A percentile compares a stretch with the other conserved stretches of the same genome.
These are phyloP conservation scores for Chaenodraco wilsoni DNA, from an alignment of 2,797 vertebrate genomes.

Conservation along the genomic window DNA sequence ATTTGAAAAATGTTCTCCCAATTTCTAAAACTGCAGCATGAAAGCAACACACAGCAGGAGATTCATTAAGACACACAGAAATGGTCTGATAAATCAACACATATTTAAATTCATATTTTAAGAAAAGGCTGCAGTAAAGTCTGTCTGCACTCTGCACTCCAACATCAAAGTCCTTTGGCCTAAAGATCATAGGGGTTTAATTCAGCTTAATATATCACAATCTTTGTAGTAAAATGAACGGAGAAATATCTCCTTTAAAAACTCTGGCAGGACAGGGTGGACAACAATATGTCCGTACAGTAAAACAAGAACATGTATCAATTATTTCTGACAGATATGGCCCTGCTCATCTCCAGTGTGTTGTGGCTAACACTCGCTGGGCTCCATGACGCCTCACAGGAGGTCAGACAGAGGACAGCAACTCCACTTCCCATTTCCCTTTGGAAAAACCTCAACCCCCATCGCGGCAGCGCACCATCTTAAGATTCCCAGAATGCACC, in stretches of 20 bases:
- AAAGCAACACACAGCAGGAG: constrained; percentile 18
- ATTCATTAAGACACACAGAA: not conserved
- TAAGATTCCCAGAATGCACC: constrained; percentile 82
- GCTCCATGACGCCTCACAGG: constrained; percentile 51
- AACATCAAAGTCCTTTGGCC: constrained; percentile 11
- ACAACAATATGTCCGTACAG: constrained; percentile 28
- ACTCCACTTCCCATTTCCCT: constrained; percentile 68
- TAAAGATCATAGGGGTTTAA: constrained; percentile 35
- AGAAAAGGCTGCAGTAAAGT: constrained; percentile 22
- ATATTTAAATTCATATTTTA: constrained; percentile 17
- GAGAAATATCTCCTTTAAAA: not conserved
- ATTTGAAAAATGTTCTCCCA: constrained; percentile 19
- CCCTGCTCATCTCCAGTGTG: constrained; percentile 29
- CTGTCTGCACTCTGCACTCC: constrained; percentile 5
- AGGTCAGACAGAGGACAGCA: constrained; percentile 83
- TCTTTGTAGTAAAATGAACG: constrained; percentile 33
- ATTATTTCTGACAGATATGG: constrained; percentile 34
- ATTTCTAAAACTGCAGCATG: constrained; percentile 15
- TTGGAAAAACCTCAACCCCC: constrained; percentile 49
- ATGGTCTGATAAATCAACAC: constrained; percentile 22
- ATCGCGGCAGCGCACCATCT: constrained; percentile 40
- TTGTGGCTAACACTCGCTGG: constrained; percentile 55
- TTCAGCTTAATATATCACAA: constrained; percentile 27
- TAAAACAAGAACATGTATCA: not conserved
- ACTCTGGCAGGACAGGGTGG: constrained; percentile 13